Percentiles rank a stretch among this genome's conserved stretches.
These are phyloP conservation scores for Larimichthys crocea DNA, from an alignment of 2,113 vertebrate genomes.

Conservation along the genomic window DNA sequence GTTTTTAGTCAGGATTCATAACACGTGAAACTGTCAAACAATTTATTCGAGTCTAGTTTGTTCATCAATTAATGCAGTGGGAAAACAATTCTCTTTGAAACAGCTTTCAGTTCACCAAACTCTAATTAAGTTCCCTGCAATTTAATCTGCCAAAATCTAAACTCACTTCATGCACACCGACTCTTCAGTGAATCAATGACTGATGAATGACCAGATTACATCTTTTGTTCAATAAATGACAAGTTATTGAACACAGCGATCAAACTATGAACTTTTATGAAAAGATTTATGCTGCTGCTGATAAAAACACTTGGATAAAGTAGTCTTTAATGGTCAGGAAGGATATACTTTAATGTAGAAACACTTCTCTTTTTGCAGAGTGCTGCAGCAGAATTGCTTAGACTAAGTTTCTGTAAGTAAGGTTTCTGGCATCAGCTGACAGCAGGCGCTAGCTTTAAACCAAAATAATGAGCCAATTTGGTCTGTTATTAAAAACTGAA, in stretches of 20 bases:
- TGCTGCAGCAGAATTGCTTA: neutral
- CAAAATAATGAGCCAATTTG: slow-evolving; percentile 35
- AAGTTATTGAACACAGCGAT: no score
- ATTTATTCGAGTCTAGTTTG: slow-evolving; percentile 32
- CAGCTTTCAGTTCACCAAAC: neutral
- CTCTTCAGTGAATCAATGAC: neutral
- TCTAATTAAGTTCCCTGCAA: neutral
- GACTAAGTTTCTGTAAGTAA: neutral
- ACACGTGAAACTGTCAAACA: neutral
- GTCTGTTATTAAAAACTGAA: slow-evolving; percentile 15
- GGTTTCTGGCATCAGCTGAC: slow-evolving; percentile 15
- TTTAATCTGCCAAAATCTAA: neutral
- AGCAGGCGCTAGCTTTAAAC: slow-evolving; percentile 5
- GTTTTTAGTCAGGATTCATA: neutral
- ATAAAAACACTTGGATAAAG: neutral
- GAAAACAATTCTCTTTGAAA: neutral
- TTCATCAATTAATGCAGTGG: neutral
- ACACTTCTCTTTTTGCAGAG: neutral
- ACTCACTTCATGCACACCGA: neutral
- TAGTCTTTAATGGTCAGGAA: no score
- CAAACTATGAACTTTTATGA: neutral
- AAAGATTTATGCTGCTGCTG: neutral
- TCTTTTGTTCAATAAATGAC: neutral
- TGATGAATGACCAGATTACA: neutral
- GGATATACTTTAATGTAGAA: neutral